A percentile compares a stretch with the other conserved stretches of the same genome.
Conservation (phyloP, 2,888 invertebrate genomes). For the Didymodactylos carnosus region DNA sequence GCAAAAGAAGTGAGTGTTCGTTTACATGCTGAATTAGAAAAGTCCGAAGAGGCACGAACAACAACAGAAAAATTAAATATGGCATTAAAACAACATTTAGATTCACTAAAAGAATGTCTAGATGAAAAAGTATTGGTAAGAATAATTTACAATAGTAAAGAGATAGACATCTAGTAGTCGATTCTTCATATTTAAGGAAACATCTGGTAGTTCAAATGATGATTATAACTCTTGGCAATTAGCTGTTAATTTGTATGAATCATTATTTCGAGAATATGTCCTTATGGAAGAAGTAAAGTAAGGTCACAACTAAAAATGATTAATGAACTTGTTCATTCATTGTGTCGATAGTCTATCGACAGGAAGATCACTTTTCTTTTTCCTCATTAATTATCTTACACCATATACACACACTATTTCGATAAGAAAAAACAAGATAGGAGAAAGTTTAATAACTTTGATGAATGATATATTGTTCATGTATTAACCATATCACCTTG, state of each 20-base stretch:
- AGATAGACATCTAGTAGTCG: background rate
- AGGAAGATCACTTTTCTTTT: too few species aligned
- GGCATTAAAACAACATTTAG: conserved; percentile 6
- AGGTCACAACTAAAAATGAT: too few species aligned
- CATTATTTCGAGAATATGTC: conserved; percentile 14
- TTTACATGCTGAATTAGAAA: conserved; percentile 35
- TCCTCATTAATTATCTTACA: too few species aligned
- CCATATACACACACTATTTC: too few species aligned
- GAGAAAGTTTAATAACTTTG: too few species aligned
- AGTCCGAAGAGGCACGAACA: conserved; percentile 4
- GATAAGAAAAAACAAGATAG: too few species aligned
- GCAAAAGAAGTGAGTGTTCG: conserved; percentile 44
- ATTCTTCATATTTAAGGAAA: background rate
- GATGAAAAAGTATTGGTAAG: background rate
- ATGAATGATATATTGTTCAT: too few species aligned
- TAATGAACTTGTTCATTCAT: too few species aligned
- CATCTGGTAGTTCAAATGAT: background rate
- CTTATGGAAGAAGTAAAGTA: conserved; percentile 9
- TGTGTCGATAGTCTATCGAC: too few species aligned
- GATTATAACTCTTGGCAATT: conserved; percentile 6
- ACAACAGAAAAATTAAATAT: conserved; percentile 7
- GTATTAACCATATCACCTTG: too few species aligned
- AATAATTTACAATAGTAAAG: background rate
- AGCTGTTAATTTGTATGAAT: conserved; percentile 8
- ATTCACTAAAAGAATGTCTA: conserved; percentile 9